Conservation (phyloP, 35 echinoderm and acorn worm species). For the Ophiothrix spiculata region DNA sequence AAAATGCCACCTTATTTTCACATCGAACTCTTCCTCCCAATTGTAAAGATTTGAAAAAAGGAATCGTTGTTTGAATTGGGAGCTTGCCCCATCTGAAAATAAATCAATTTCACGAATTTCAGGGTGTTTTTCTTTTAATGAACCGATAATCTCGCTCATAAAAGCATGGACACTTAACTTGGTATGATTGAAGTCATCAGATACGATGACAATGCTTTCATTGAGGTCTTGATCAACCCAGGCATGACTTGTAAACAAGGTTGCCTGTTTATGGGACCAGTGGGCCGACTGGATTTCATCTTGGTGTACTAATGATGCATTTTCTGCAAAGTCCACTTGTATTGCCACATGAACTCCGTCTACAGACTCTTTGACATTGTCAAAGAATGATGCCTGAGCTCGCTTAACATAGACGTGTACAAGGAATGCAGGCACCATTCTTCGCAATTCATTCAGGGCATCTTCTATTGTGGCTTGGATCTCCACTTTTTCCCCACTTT, state of each 20-base stretch:
- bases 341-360: neutral
- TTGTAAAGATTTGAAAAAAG: neutral
- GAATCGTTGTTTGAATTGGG: neutral
- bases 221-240: neutral
- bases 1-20: slow-evolving; percentile 1
- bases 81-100: neutral
- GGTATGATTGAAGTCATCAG: slow-evolving; percentile 4
- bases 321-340: slow-evolving; percentile 20
- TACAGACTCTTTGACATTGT: neutral
- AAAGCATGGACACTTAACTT: neutral
- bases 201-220: neutral
- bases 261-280: too few species aligned
- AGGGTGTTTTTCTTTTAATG: neutral
- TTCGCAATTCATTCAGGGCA: too few species aligned
- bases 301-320: neutral
- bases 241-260: too few species aligned
- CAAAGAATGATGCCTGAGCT: neutral
- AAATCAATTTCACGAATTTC: neutral
- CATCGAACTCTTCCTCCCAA: neutral
- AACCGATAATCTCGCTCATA: neutral
- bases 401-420: neutral
- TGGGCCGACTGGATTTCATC: slow-evolving; percentile 27
- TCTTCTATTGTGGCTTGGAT: too few species aligned
- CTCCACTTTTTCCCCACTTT: too few species aligned
- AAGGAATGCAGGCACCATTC: too few species aligned